Conservation (phyloP, 2,797 vertebrate species). For the Phrynocephalus vlangalii region DNA sequence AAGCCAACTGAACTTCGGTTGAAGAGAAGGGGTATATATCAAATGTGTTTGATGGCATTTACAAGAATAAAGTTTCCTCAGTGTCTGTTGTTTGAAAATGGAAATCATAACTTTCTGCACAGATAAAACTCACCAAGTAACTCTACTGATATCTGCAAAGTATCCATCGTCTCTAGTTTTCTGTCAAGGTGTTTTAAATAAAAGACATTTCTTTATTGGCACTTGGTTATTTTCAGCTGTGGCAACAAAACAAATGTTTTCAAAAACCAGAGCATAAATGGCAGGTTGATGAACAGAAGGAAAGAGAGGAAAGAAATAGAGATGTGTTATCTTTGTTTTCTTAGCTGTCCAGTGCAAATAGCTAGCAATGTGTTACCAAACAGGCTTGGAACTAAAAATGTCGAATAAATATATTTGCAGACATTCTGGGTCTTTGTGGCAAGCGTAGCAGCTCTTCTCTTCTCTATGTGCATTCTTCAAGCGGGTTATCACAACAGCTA, state of each 20-base stretch:
- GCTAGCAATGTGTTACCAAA: slow-evolving; percentile 16
- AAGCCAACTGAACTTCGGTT: slow-evolving; percentile 75
- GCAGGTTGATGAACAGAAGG: slow-evolving; percentile 25
- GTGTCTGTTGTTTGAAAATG: slow-evolving; percentile 69
- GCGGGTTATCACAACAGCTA: accelerated
- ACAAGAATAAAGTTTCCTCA: slow-evolving; percentile 77
- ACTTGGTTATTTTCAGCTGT: slow-evolving; percentile 42
- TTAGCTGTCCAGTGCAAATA: slow-evolving; percentile 21
- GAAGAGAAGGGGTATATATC: slow-evolving; percentile 74
- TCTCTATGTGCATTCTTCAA: slow-evolving; percentile 19
- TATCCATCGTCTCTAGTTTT: slow-evolving; percentile 54
- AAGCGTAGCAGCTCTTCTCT: neutral
- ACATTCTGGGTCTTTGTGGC: neutral
- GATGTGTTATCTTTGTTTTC: slow-evolving; percentile 5
- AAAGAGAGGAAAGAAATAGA: slow-evolving; percentile 14
- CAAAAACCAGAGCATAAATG: slow-evolving; percentile 25
- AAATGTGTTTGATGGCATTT: slow-evolving; percentile 76
- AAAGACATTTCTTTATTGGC: slow-evolving; percentile 64
- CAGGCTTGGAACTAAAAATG: neutral
- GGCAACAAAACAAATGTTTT: slow-evolving; percentile 52
- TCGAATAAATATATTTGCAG: neutral
- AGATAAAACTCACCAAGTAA: slow-evolving; percentile 64
- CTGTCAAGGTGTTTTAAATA: slow-evolving; percentile 56
- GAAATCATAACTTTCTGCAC: slow-evolving; percentile 65
- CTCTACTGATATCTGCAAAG: slow-evolving; percentile 59